Base-by-base conservation (phyloP, 2,888 invertebrate species). In the Lomographa bimaculata region DNA sequence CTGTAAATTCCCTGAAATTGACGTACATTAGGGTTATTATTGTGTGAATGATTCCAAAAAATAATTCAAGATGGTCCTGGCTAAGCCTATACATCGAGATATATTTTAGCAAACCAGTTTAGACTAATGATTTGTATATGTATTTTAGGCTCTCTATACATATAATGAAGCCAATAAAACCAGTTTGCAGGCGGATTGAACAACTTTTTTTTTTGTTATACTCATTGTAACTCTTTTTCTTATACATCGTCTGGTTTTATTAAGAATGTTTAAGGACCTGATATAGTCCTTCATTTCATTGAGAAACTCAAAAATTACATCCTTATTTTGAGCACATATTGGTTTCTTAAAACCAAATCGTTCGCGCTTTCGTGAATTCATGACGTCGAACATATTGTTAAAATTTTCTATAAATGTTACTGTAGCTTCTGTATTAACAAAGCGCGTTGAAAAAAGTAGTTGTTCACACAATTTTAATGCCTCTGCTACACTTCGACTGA, bases 361-460 rank as follows among this genome's bases (percentile, higher is more conserved):
- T 6, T 6, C n/a, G n/a, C 18, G 3, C 6, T 18, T 18, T 0
- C 50, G 55, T 4, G 33, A 33, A 4, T 33, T 33, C 0, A 33
- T n/a, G 2, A 33, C 24, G 7, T 33, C 33, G 8, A 33, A 33
- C 1, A 33, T 1, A 24, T 33, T 6, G 5, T 33, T 33, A 3
- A 33, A 11, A n/a, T 1, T 17, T 1, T 1, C 5, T n/a, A 33
- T 25, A 25, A 33, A 24, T 2, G 7, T 11, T 10, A 17, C 18
- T 1, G 33, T 33, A 2, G 17, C 7, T 5, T 25, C 25, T n/a
- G 5, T 7, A 5, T 11, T 7, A 1, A 2, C 5, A 7, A 33
- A 33, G 1, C 1, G n/a, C 1, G 7, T 7, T n/a, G 11, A 11
- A 5, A 7, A 10, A 5, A 11, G 2, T 1, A 10, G n/a, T 10